Conservation (phyloP, 2,113 vertebrate species). For the Condylura cristata region DNA sequence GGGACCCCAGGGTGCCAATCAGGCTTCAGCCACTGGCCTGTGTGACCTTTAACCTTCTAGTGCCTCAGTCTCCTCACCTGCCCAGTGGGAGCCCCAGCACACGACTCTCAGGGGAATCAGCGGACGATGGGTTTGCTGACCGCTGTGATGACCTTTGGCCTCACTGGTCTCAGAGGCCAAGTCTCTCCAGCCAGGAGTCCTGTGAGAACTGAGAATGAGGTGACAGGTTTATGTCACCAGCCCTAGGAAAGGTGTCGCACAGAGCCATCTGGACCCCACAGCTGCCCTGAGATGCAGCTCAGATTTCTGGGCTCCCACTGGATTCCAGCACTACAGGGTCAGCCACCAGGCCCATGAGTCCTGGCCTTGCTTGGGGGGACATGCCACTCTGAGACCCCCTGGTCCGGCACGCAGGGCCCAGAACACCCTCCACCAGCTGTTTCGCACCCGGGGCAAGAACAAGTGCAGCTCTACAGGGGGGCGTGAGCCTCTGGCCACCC, state of each 20-base stretch:
- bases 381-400: background rate
- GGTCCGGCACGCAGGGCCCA: background rate
- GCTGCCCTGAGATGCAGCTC: background rate
- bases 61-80: background rate
- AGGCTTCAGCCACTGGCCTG: background rate
- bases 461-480: background rate
- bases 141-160: background rate
- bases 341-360: accelerated
- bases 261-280: background rate
- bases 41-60: background rate
- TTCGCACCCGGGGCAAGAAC: background rate
- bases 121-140: background rate
- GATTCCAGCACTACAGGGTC: background rate
- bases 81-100: background rate
- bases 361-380: background rate
- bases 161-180: background rate
- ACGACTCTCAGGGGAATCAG: background rate
- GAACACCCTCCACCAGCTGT: background rate
- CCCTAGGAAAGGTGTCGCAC: background rate
- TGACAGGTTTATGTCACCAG: background rate
- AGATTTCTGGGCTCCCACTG: background rate
- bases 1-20: background rate
- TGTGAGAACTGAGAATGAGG: background rate
- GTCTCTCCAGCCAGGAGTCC: background rate
- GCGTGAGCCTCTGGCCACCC: background rate